Base-by-base conservation (phyloP, 2,888 invertebrate genomes). In the Loripinus fragilis region DNA sequence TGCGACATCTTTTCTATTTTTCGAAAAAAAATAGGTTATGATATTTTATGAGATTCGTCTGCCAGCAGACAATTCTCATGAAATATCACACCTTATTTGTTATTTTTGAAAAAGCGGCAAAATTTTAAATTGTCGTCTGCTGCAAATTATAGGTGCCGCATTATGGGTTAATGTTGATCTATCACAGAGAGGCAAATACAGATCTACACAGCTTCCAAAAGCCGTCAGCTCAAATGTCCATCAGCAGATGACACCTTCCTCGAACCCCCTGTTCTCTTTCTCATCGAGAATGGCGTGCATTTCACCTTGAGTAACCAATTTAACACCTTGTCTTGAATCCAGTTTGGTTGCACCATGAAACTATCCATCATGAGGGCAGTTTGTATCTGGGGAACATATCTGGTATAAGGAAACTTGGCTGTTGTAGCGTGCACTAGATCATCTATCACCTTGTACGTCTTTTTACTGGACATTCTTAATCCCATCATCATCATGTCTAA, bases 361-460 rank as follows among this genome's bases (percentile, higher is more conserved):
- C 76, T 50, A 28, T 84, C 80, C 30, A 75, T 80, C n/a, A 78
- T 10, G 2, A 85, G 25, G 42, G 72, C 74, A 55, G 71, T 75
- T 55, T 78, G 69, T 0, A 79, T 17, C 12, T 45, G 76, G 5
- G 87, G 85, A 1, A 86, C 87, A 67, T 89, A 89, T 7, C 87
- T 78, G 2, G 48, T 76, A 69, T 83, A 80, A 0, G 89, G 89
- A 28, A 81, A 74, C 28, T 30, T 41, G 5, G 87, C 72, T 3
- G 77, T 73, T 12, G 84, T 74, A 0, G 89, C 87, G 35, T 87
- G 84, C 38, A 79, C 74, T 8, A 86, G 78, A 55, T 86, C 84
- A 66, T 86, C 85, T 23, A 85, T 72, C 30, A 86, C 89, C 30
- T 85, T 79, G 30, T 81, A 67, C 7, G 81, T 82, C n/a, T 64